Evolutionary conservation across 2,797 vertebrate genomes (phyloP).

Genomic region (Sebastes itinus): DNA sequence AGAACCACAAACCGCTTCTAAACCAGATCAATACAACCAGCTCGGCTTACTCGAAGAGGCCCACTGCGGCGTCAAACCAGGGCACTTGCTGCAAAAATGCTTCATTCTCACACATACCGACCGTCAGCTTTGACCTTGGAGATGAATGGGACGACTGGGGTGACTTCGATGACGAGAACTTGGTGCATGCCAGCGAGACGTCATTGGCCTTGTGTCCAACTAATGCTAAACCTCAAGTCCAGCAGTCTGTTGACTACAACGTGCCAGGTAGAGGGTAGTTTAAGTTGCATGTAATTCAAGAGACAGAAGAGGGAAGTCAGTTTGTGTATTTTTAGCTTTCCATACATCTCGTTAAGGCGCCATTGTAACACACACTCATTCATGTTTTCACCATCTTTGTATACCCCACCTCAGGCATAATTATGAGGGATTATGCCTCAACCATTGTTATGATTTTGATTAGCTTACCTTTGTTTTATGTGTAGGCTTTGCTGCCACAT

Average conservation of each 20-base stretch:
- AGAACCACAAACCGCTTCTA: not conserved
- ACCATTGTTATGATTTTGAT: not conserved
- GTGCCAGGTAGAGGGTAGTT: conserved; percentile 29
- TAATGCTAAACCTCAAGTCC: conserved; percentile 30
- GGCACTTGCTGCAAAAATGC: not conserved
- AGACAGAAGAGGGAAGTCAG: not conserved
- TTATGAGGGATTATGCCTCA: not conserved
- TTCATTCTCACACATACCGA: conserved; percentile 48
- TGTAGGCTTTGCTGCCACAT: conserved; percentile 28
- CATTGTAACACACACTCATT: not conserved
- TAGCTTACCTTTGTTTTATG: not conserved
- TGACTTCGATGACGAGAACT: conserved; percentile 89
- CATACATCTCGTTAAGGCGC: not conserved
- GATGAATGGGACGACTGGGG: conserved; percentile 88
- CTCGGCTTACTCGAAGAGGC: not conserved
- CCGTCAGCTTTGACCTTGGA: conserved; percentile 88
- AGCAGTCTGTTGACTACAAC: conserved; percentile 29
- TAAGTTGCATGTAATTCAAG: not conserved
- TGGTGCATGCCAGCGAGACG: conserved; percentile 80
- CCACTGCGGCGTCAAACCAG: not conserved
- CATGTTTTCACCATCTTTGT: not conserved
- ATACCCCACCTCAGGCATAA: not conserved
- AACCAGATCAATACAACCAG: conserved; percentile 9
- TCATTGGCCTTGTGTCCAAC: not conserved
- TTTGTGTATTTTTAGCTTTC: not conserved